A percentile compares a stretch with the other conserved stretches of the same genome.
These are phyloP conservation scores for Spea bombifrons DNA, from an alignment of 2,113 vertebrate genomes.

Conservation along the genomic window DNA sequence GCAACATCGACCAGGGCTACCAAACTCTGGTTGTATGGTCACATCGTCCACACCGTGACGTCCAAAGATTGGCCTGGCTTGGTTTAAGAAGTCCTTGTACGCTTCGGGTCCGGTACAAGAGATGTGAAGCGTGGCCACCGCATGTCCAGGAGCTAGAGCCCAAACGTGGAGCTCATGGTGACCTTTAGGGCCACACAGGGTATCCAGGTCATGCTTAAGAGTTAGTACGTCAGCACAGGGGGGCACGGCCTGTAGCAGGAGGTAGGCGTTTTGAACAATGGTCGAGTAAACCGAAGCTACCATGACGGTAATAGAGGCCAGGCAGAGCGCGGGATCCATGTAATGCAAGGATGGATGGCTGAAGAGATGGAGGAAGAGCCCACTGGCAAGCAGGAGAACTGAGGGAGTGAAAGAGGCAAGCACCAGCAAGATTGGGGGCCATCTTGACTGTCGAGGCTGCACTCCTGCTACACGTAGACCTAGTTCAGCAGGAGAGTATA, in stretches of 20 bases:
- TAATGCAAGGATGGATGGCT: constrained; percentile 57
- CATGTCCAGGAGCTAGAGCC: constrained; percentile 57
- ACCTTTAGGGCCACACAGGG: constrained; percentile 61
- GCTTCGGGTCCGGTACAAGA: constrained; percentile 50
- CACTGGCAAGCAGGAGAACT: constrained; percentile 58
- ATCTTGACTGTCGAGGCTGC: constrained; percentile 1
- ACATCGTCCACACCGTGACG: constrained; percentile 61
- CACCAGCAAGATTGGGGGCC: constrained; percentile 9
- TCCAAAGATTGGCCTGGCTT: constrained; percentile 59
- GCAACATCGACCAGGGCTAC: constrained; percentile 51
- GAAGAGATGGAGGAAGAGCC: constrained; percentile 55
- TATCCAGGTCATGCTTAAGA: constrained; percentile 53
- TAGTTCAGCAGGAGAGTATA: background rate
- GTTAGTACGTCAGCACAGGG: constrained; percentile 53
- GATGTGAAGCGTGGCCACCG: constrained; percentile 69
- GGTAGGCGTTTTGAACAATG: constrained; percentile 56
- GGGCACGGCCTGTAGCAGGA: constrained; percentile 67
- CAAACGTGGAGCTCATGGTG: constrained; percentile 73
- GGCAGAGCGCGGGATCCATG: constrained; percentile 63
- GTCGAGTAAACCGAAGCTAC: constrained; percentile 53
- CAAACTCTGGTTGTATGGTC: constrained; percentile 71
- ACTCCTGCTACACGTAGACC: background rate
- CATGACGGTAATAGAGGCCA: constrained; percentile 58
- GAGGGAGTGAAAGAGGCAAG: constrained; percentile 55
- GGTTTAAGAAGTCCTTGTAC: constrained; percentile 53